These are phyloP conservation scores for Seira ritae DNA, from an alignment of 2,888 invertebrate species.

Conservation along the genomic window DNA sequence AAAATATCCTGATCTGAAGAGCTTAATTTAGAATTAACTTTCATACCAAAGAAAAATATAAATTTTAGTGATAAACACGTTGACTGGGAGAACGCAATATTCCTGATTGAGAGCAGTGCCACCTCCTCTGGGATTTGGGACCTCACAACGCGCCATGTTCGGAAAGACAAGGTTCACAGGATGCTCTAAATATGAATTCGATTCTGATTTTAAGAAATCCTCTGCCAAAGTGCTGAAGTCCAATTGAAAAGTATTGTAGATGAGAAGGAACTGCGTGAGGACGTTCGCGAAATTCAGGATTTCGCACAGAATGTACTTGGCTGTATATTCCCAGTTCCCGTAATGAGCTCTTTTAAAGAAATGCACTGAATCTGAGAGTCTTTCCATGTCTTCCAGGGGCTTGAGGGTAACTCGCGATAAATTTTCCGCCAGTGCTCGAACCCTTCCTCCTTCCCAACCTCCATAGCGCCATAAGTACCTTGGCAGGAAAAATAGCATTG, in stretches of 20 bases:
- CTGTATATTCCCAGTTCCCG: constrained; percentile 18
- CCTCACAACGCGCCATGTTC: constrained; percentile 26
- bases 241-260: neutral
- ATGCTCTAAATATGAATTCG: neutral
- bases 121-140: neutral
- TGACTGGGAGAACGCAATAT: constrained; percentile 40
- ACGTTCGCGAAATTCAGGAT: constrained; percentile 29
- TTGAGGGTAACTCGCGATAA: constrained; percentile 11
- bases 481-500: constrained; percentile 85
- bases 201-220: constrained; percentile 10
- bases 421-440: neutral
- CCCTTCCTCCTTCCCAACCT: constrained; percentile 26
- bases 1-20: neutral
- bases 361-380: neutral
- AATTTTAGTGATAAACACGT: constrained; percentile 48
- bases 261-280: neutral
- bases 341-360: constrained; percentile 15
- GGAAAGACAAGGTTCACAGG: constrained; percentile 28
- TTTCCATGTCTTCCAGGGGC: neutral
- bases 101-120: neutral
- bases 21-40: no score
- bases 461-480: constrained; percentile 31
- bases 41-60: constrained; percentile 52
- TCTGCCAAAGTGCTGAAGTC: constrained; percentile 20
- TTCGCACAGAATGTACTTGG: constrained; percentile 32